Base-by-base conservation (phyloP, 1,140 invertebrate genomes). In the Trissolcus basalis region DNA sequence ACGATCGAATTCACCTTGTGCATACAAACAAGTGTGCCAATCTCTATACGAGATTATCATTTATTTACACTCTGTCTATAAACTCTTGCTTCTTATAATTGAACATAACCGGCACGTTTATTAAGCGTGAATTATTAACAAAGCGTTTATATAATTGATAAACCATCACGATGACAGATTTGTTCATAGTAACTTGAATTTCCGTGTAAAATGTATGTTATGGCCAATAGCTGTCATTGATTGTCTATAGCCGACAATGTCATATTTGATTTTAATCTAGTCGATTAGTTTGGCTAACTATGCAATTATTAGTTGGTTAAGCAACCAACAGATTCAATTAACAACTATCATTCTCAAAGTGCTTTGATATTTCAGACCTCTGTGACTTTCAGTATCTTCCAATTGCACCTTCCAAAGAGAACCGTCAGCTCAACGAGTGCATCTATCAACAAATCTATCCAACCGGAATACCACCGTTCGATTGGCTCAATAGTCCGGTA, bases 361-460 rank as follows among this genome's bases (percentile, higher is more conserved):
- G n/a, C n/a, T n/a, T 78, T 14, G 69, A 64, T 11, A 49, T 13
- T 88, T 75, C 78, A 96, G 95, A 90, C 81, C 87, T 97, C 63
- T 94, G 92, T 86, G 97, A 98, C 87, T 98, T 96, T 86, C 96
- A 98, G 88, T 98, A 93, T 86, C 85, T 98, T 44, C 96, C 97
- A 15, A 89, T 96, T 72, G 82, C 87, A 44, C 82, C 86, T 56
- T 83, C 61, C 63, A 86, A 79, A 80, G 84, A 72, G 61, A 85
- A 84, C 81, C 85, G 82, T 78, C 11, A 50, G 13, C 43, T 51
- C 12, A 89, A 70, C 81, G 86, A 91, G 64, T 93, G 90, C 80
- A 89, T 93, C 11, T 91, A 94, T 75, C 90, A 94, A 15, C 87
- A 91, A 43, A 88, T 96, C 43, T 85, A 94, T 73, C 93, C 94